Base-by-base conservation (phyloP, 1,140 invertebrate species). In the Drosophila bifasciata region DNA sequence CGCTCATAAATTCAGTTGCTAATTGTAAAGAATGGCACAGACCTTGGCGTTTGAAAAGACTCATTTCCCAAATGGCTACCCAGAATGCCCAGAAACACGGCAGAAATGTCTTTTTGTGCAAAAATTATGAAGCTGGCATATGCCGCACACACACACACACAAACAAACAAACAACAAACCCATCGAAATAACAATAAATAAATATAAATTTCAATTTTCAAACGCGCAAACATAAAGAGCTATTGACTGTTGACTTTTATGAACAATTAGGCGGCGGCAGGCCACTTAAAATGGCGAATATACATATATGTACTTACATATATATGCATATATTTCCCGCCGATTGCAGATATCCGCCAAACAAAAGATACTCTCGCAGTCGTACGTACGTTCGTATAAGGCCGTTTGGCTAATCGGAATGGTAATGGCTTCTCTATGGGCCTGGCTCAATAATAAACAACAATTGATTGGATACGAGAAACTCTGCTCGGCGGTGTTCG, bases 171-270 rank as follows among this genome's bases (percentile, higher is more conserved):
- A 28, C 48, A 71, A 8, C 5, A 76, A 81, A 86, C 11, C 4
- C 32, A 36, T 36, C 32, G 32, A 11, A 13, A 36, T 75, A 68
- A 77, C 74, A 77, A 88, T 83, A 88, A 88, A 88, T 88, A 88
- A 88, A 88, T 81, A 88, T 88, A 88, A 88, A 88, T 88, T 88
- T 83, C 68, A 88, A 88, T 88, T 88, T 88, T 83, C 68, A 83
- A 88, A 36, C 4, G 68, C 78, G 79, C 84, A 88, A 88, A 88
- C 83, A 88, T 83, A 89, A 88, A 88, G 83, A 88, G 83, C 83
- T 89, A 88, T 88, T 88, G 83, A 88, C 83, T 88, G 83, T 83
- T 88, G 83, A 88, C 83, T 88, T 88, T 88, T 83, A 88, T 86
- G 83, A 88, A 86, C 83, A 86, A 86, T 86, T 88, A 88, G 83